Percentiles rank a stretch among this genome's conserved stretches.
Evolutionary conservation across 2,797 vertebrate species (phyloP).

Genomic region (Sebastes alutus): DNA sequence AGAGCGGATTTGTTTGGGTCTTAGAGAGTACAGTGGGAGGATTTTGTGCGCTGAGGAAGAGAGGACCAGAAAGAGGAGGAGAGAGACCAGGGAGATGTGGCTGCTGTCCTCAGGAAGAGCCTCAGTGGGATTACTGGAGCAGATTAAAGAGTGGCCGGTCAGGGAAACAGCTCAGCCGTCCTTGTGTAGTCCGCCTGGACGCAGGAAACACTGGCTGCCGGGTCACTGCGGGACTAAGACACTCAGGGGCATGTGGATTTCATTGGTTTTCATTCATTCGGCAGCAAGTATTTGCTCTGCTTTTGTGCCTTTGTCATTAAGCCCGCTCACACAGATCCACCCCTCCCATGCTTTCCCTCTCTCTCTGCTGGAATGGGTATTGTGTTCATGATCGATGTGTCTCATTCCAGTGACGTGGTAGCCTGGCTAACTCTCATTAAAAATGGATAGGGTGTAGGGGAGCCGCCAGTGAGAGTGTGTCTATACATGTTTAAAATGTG

Average conservation of each 20-base stretch:
- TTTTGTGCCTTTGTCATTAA: constrained; percentile 65
- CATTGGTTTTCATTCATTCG: constrained; percentile 58
- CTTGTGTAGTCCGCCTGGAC: constrained; percentile 26
- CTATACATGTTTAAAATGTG: constrained; percentile 56
- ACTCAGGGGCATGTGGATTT: constrained; percentile 32
- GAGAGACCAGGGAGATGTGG: constrained; percentile 19
- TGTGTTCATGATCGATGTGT: constrained; percentile 89
- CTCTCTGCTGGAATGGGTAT: constrained; percentile 73
- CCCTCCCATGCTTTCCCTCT: constrained; percentile 11
- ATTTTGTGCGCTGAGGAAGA: constrained; percentile 19
- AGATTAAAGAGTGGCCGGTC: constrained; percentile 48
- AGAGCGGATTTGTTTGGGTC: constrained; percentile 29
- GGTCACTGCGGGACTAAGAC: constrained; percentile 33
- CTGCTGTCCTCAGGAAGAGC: constrained; percentile 23
- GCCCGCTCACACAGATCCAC: constrained; percentile 8
- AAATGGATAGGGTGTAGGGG: constrained; percentile 85
- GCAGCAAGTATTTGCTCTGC: constrained; percentile 63
- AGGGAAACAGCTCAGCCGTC: constrained; percentile 6
- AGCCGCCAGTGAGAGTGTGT: constrained; percentile 20
- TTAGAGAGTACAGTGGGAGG: constrained; percentile 15
- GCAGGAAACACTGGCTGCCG: constrained; percentile 30
- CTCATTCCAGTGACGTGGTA: constrained; percentile 90
- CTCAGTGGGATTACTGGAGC: constrained; percentile 50
- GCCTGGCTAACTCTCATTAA: constrained; percentile 91
- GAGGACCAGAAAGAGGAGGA: not conserved